Base-by-base conservation (phyloP, 2,888 invertebrate genomes). In the Melipona bicolor region DNA sequence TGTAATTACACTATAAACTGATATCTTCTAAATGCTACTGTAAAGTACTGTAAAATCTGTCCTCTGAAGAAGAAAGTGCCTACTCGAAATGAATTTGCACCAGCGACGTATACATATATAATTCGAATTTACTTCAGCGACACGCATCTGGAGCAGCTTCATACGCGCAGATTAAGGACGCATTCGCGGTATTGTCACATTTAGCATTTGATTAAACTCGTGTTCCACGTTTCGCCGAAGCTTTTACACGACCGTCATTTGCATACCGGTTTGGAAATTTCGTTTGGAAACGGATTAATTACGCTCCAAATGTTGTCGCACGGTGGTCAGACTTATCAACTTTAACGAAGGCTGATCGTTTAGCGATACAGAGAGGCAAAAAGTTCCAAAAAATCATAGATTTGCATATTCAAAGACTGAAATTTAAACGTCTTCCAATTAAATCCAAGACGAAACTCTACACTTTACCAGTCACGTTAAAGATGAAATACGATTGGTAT, bases 151-250 rank as follows among this genome's bases (percentile, higher is more conserved):
- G 43, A 43, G 43, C 9, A 43, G 43, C 9, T 43, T 43, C 9
- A 43, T 43, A 43, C 9, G 43, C 43, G 9, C 43, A 43, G 43
- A 43, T 54, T 65, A 65, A 52, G 52, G 24, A n/a, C 24, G 24
- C 24, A 54, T 62, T 43, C 74, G 43, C 61, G 52, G 71, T 73
- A 27, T 27, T 27, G n/a, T n/a, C n/a, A 5, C n/a, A 13, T n/a
- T n/a, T 59, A 59, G 3, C n/a, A 15, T 59, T 59, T 15, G 56
- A 59, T 59, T 15, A n/a, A 15, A 59, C 13, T 59, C n/a, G 5
- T 59, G 13, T 24, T 59, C n/a, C 56, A 24, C 2, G n/a, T 59
- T 59, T n/a, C 24, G 13, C n/a, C n/a, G 56, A 11, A 13, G n/a
- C 56, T 32, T 36, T 56, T 56, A n/a, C 15, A 56, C n/a, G 56